Evolutionary conservation across 1,140 invertebrate genomes (phyloP), one percentile per base, ranked within the genome.

Genomic region (Pachyrhynchus sulphureomaculatus): DNA sequence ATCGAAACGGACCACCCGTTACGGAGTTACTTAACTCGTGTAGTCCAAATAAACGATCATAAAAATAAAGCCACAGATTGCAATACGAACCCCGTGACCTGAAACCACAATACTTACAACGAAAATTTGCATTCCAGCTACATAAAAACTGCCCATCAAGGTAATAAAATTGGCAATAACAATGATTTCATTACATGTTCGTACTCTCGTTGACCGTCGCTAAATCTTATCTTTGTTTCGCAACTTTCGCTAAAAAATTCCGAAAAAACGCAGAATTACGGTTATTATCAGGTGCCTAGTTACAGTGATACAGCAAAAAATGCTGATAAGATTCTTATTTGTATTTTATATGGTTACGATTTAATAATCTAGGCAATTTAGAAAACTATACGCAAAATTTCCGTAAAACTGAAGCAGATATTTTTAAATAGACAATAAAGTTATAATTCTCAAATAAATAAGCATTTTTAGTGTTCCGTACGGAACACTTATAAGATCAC

Each of bases 81-180:
- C 56, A 59, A 58, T 48, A 39, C 55, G 47, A 49, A 51, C 56
- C 56, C 56, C 47, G 21, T 59, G 56, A 59, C 56, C 56, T 33
- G n/a, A 59, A 57, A 57, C 23, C 44, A 49, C 55, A 57, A 57
- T 57, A 57, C 55, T 57, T 57, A 57, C 55, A 57, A 36, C 55
- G 42, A 49, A 57, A 59, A 61, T 61, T 61, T 61, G 58, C 58
- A 61, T 61, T 53, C 21, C 41, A 9, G 58, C 58, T 21, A 61
- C 58, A 61, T 61, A 61, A 61, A 61, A 61, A 61, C 58, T 29
- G 58, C 48, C 47, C 58, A 61, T 61, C 58, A 34, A 61, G 58
- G 58, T 61, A 61, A 61, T 61, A 61, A 61, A 61, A 61, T 52
- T 61, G 58, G 58, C 58, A 61, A 61, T 61, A 61, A 61, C 58